Base-by-base conservation (phyloP, 2,888 invertebrate genomes). In the Torymus texanus region DNA sequence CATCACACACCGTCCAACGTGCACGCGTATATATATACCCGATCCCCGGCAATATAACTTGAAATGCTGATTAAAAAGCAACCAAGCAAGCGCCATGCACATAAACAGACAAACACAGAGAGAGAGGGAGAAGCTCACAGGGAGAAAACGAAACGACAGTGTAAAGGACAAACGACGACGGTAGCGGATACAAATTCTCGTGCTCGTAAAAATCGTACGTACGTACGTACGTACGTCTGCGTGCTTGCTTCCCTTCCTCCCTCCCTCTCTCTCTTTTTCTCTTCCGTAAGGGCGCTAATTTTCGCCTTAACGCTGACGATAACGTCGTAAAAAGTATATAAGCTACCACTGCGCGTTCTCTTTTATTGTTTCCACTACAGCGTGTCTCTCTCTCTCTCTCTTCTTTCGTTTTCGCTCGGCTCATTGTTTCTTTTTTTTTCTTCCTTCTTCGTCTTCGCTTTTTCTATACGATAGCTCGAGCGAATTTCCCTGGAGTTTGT, bases 171-270 rank as follows among this genome's bases (percentile, higher is more conserved):
- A 41, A 41, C 41, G 41, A 41, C 41, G 41, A 41, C 41, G 41
- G 41, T 41, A 41, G 41, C 79, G 84, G 84, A 87, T 86, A 88
- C 87, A 86, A 87, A 88, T 88, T 87, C 85, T 79, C 77, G 82
- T 71, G 79, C 84, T 88, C 88, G 86, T 88, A 88, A 88, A 88
- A 87, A 85, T 88, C 84, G 82, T 82, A 84, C 84, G 83, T 81
- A 80, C 56, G 76, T 41, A 41, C 41, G 41, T 41, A 59, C 5
- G 55, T 24, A 41, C 63, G 63, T 63, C 14, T 41, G 59, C 18
- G 61, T 65, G 59, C 29, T 56, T 16, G 51, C 66, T 67, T 56
- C 56, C 75, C 21, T n/a, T n/a, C n/a, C n/a, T n/a, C n/a, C n/a
- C n/a, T n/a, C n/a, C n/a, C n/a, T n/a, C n/a, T n/a, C n/a, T 66